Evolutionary conservation across 2,113 vertebrate genomes (phyloP).

Genomic region (Grantiella picta): DNA sequence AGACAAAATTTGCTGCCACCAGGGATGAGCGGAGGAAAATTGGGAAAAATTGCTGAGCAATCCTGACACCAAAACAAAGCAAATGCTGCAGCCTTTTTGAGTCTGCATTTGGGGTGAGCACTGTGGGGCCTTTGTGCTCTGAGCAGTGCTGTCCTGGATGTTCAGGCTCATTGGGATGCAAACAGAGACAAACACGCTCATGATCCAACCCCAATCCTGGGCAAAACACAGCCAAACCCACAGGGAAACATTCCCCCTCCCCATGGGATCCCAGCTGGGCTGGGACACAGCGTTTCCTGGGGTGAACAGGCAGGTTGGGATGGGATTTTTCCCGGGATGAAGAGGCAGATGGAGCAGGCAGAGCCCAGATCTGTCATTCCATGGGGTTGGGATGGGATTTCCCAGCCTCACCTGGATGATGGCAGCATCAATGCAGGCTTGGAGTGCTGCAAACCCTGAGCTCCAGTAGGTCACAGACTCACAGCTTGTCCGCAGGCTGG

Average conservation of each 20-base stretch:
- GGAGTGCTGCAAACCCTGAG: constrained; percentile 86
- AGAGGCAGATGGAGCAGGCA: accelerated
- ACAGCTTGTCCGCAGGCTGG: constrained; percentile 70
- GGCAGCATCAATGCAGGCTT: constrained; percentile 87
- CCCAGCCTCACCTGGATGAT: constrained; percentile 86
- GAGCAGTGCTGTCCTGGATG: accelerated
- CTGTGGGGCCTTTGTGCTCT: accelerated
- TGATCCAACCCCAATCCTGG: background rate
- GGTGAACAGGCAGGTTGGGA: accelerated
- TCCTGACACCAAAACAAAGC: accelerated
- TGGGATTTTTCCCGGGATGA: background rate
- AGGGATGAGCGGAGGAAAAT: accelerated
- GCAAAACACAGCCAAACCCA: accelerated
- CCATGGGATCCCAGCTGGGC: accelerated
- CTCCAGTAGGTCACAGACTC: constrained; percentile 87
- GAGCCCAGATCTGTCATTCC: too few relatives aligned
- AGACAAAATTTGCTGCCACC: background rate
- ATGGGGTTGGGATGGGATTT: background rate
- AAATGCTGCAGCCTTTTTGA: background rate
- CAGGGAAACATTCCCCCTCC: background rate
- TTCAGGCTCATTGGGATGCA: background rate
- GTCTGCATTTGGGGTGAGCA: background rate
- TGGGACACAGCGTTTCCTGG: background rate
- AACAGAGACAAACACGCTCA: accelerated
- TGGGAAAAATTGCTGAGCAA: background rate